phyloP scores from a whole-genome alignment of 2,797 vertebrate genomes.

The Neomorphus geoffroyi region DNA sequence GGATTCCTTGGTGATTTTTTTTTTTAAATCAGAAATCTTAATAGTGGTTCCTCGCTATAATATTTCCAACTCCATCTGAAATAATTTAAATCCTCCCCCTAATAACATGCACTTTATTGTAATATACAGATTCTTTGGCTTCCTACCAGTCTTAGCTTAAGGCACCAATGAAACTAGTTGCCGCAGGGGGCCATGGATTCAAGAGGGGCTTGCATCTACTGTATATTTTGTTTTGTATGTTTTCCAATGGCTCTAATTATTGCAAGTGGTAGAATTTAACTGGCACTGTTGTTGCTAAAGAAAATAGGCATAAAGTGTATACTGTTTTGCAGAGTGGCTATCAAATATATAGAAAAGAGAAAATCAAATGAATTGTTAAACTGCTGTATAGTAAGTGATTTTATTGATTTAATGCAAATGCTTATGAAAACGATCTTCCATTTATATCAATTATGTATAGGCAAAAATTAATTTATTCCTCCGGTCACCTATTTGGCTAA shows the following conservation, averaged over 20 bases:
- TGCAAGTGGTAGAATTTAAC: slow-evolving; percentile 67
- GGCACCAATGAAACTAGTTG: slow-evolving; percentile 63
- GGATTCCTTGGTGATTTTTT: slow-evolving; percentile 56
- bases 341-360: slow-evolving; percentile 63
- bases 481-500: slow-evolving; percentile 65
- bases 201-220: slow-evolving; percentile 44
- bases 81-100: slow-evolving; percentile 70
- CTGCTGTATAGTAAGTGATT: slow-evolving; percentile 70
- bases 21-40: slow-evolving; percentile 59
- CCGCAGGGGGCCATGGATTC: slow-evolving; percentile 37
- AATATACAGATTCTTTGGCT: slow-evolving; percentile 71
- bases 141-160: slow-evolving; percentile 68
- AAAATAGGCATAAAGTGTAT: slow-evolving; percentile 59
- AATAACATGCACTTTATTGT: slow-evolving; percentile 69
- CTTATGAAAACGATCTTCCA: slow-evolving; percentile 69
- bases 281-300: slow-evolving; percentile 49
- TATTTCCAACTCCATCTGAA: slow-evolving; percentile 71
- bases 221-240: slow-evolving; percentile 61
- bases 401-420: slow-evolving; percentile 74
- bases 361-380: slow-evolving; percentile 73
- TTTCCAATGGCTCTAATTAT: slow-evolving; percentile 64
- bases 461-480: slow-evolving; percentile 76
- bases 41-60: slow-evolving; percentile 61
- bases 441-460: slow-evolving; percentile 73
- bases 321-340: slow-evolving; percentile 46